Evolutionary conservation across 2,888 invertebrate species (phyloP).

Genomic region (Pseudococcus jackbeardsleyi): DNA sequence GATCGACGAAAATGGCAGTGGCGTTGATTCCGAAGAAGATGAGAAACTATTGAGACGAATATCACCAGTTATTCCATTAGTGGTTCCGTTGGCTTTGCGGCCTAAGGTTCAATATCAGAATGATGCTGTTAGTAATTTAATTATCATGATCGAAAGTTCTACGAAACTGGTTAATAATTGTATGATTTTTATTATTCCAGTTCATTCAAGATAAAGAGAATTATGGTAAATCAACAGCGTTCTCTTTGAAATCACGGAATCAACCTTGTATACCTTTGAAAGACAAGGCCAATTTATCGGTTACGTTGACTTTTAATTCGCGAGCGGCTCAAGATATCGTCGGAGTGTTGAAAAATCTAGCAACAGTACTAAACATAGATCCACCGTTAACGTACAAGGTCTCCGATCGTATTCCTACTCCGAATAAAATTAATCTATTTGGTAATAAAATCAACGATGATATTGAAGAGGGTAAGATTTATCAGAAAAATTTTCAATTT

Average conservation of each 20-base stretch:
- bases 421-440: constrained; percentile 85
- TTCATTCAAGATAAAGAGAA: constrained; percentile 76
- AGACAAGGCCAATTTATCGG: constrained; percentile 86
- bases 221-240: constrained; percentile 66
- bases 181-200: background rate
- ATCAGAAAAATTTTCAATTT: constrained; percentile 49
- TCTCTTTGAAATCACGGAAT: constrained; percentile 60
- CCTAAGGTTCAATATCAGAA: constrained; percentile 74
- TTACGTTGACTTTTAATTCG: constrained; percentile 91
- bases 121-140: constrained; percentile 32
- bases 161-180: background rate
- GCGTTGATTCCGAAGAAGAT: constrained; percentile 73
- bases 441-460: constrained; percentile 86
- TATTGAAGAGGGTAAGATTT: constrained; percentile 78
- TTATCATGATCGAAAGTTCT: background rate
- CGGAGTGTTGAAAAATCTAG: constrained; percentile 88
- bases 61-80: constrained; percentile 87
- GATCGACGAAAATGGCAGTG: constrained; percentile 75
- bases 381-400: constrained; percentile 92
- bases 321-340: constrained; percentile 93
- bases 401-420: constrained; percentile 83
- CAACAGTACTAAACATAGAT: constrained; percentile 91
- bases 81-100: constrained; percentile 86
- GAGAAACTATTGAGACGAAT: constrained; percentile 74
- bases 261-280: constrained; percentile 72